Percentiles rank a stretch among this genome's conserved stretches.
Conservation (phyloP, 2,888 invertebrate species). For the Cybosia mesomella region DNA sequence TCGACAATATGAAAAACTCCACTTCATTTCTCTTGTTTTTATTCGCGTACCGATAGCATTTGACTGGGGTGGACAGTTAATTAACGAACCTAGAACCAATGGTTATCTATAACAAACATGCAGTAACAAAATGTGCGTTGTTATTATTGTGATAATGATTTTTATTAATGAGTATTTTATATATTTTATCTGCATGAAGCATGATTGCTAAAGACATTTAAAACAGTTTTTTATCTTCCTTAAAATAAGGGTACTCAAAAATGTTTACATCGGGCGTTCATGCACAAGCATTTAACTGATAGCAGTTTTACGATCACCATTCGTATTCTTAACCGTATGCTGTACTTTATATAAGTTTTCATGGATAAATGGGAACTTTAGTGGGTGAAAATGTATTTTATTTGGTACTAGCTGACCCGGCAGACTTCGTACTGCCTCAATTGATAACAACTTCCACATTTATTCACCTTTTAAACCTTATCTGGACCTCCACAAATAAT, state of each 20-base stretch:
- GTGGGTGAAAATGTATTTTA: neutral
- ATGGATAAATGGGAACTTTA: neutral
- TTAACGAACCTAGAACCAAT: slow-evolving; percentile 81
- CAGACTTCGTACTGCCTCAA: no score
- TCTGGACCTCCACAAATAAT: no score
- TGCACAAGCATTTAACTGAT: slow-evolving; percentile 11
- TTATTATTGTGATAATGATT: slow-evolving; percentile 52
- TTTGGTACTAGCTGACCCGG: no score
- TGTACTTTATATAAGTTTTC: slow-evolving; percentile 3
- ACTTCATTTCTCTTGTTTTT: slow-evolving; percentile 76
- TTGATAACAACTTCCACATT: no score
- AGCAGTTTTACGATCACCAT: slow-evolving; percentile 14
- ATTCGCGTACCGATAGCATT: slow-evolving; percentile 73
- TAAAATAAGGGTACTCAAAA: slow-evolving; percentile 12
- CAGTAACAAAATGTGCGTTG: slow-evolving; percentile 54
- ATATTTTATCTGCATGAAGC: neutral
- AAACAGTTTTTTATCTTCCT: slow-evolving; percentile 15
- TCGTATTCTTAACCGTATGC: slow-evolving; percentile 12
- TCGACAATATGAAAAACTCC: slow-evolving; percentile 84
- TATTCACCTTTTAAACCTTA: no score
- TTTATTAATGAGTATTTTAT: slow-evolving; percentile 19
- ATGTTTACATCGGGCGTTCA: slow-evolving; percentile 7
- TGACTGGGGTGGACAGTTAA: slow-evolving; percentile 82
- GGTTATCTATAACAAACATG: slow-evolving; percentile 68
- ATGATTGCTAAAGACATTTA: neutral